These are phyloP conservation scores for Drosophila suzukii DNA, from an alignment of 1,140 invertebrate genomes.

Conservation along the genomic window DNA sequence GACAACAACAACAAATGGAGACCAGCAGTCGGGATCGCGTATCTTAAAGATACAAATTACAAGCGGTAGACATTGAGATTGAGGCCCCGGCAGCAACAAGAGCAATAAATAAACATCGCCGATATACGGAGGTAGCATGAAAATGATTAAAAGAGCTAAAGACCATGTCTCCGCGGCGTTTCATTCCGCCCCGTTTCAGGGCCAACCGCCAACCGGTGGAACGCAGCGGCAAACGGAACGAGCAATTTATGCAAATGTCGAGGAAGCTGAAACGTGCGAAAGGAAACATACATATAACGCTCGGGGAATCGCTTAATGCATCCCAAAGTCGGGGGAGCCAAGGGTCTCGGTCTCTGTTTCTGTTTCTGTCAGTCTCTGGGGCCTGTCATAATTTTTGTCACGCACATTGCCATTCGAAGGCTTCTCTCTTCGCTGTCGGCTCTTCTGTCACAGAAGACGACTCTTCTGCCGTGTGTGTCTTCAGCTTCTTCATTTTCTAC, in stretches of 20 bases:
- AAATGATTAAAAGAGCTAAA: constrained; percentile 83
- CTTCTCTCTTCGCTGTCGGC: constrained; percentile 40
- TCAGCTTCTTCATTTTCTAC: constrained; percentile 40
- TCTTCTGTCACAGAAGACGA: constrained; percentile 26
- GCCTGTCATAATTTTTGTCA: constrained; percentile 81
- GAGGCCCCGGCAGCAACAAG: constrained; percentile 61
- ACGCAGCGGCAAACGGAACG: constrained; percentile 33
- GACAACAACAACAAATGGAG: constrained; percentile 30
- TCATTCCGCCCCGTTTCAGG: constrained; percentile 52
- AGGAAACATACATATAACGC: constrained; percentile 5
- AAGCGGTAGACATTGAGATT: constrained; percentile 79
- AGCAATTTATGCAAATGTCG: constrained; percentile 32
- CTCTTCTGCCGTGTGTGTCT: constrained; percentile 27
- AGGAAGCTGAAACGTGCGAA: constrained; percentile 39
- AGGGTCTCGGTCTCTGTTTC: constrained; percentile 1
- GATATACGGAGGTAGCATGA: constrained; percentile 65
- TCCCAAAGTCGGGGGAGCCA: constrained; percentile 2
- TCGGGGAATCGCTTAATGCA: constrained; percentile 23
- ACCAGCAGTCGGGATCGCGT: constrained; percentile 57
- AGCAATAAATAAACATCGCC: constrained; percentile 73
- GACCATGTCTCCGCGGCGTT: constrained; percentile 59
- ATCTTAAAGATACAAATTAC: constrained; percentile 83
- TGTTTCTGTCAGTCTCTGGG: not conserved
- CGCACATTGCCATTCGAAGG: constrained; percentile 70
- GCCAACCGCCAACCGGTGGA: constrained; percentile 58